These are phyloP conservation scores for Campoletis sonorensis DNA, from an alignment of 1,140 invertebrate genomes.

Conservation along the genomic window DNA sequence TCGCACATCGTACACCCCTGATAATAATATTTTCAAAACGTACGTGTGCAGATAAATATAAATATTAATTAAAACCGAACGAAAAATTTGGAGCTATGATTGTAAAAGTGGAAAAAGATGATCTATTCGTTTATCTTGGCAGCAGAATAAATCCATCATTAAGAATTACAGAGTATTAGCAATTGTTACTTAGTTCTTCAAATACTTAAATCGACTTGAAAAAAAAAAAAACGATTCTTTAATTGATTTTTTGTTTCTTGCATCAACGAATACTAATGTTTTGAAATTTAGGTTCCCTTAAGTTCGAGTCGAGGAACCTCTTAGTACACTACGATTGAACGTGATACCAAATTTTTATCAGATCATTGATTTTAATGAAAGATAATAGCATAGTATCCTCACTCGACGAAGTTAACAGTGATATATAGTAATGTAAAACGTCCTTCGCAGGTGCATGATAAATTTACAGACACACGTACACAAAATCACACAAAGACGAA, in stretches of 20 bases:
- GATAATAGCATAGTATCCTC: constrained; percentile 7
- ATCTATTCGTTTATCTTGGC: too few relatives aligned
- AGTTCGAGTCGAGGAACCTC: background rate
- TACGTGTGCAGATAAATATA: too few relatives aligned
- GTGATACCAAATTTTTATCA: background rate
- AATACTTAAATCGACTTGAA: background rate
- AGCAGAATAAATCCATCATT: too few relatives aligned
- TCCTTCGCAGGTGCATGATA: constrained; percentile 7
- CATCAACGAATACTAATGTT: background rate
- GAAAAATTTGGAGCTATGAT: too few relatives aligned
- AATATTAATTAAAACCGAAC: too few relatives aligned
- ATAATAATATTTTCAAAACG: too few relatives aligned
- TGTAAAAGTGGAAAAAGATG: too few relatives aligned
- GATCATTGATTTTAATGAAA: constrained; percentile 1
- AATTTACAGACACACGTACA: background rate
- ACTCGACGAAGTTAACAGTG: constrained; percentile 16
- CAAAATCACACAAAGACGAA: background rate
- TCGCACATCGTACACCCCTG: too few relatives aligned
- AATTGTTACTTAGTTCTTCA: too few relatives aligned
- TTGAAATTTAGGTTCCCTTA: background rate
- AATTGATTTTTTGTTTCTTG: background rate
- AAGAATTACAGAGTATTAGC: too few relatives aligned
- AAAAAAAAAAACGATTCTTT: background rate
- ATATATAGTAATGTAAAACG: constrained; percentile 15
- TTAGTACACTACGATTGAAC: background rate